phyloP scores from a whole-genome alignment of 2,113 vertebrate species.

The Platanista minor region DNA sequence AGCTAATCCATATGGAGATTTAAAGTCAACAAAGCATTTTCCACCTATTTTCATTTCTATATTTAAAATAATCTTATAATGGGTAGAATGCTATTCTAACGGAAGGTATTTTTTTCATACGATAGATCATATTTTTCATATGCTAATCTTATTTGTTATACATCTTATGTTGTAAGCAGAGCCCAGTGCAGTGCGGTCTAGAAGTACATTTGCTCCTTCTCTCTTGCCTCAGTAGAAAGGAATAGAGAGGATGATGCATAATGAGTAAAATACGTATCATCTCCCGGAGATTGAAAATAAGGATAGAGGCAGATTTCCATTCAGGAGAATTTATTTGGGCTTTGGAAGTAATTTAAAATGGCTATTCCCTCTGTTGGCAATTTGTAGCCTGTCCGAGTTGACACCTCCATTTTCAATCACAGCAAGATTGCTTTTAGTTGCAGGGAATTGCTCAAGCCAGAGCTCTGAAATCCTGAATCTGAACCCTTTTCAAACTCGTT shows the following conservation, averaged over 20 bases:
- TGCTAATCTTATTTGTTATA: background rate
- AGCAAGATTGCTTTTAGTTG: conserved; percentile 48
- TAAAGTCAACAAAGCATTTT: background rate
- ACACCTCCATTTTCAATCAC: conserved; percentile 50
- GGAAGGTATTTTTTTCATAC: background rate
- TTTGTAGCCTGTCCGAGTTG: conserved; percentile 39
- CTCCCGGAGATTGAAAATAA: conserved; percentile 62
- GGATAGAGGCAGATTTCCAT: conserved; percentile 67
- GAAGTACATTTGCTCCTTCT: background rate
- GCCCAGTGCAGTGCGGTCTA: background rate
- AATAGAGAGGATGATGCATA: conserved; percentile 60
- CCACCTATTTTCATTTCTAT: background rate
- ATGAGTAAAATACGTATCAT: conserved; percentile 67
- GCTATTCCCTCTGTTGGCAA: conserved; percentile 31
- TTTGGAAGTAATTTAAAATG: conserved; percentile 66
- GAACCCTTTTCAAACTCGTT: background rate
- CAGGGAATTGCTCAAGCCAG: background rate
- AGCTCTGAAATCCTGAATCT: background rate
- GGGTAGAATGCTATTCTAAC: background rate
- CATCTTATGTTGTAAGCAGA: background rate
- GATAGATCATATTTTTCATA: background rate
- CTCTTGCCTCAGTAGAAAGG: conserved; percentile 26
- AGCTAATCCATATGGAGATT: background rate
- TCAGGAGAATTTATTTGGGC: conserved; percentile 53
- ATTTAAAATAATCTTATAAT: background rate